Evolutionary conservation across 2,888 invertebrate species (phyloP).

Genomic region (Chouioia cunea): DNA sequence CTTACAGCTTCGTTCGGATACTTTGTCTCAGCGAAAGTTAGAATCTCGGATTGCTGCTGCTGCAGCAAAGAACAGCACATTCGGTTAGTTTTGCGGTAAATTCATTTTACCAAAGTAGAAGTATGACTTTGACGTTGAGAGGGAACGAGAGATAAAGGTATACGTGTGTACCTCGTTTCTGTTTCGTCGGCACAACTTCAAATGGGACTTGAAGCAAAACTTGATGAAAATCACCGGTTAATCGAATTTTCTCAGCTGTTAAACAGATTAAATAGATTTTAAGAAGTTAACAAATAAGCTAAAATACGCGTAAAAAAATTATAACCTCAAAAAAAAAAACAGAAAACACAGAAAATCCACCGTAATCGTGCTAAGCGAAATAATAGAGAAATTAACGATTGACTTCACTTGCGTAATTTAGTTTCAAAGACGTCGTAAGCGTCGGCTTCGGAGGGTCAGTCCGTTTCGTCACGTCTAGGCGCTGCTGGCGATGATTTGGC

Average conservation of each 20-base stretch:
- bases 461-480: background rate
- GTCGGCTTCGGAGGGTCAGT: background rate
- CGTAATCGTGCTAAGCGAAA: background rate
- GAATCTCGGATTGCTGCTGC: background rate
- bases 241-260: too few species aligned
- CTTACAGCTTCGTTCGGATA: conserved; percentile 44
- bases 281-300: too few species aligned
- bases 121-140: background rate
- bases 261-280: background rate
- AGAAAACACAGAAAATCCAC: conserved; percentile 3
- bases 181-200: background rate
- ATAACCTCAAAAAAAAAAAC: too few species aligned
- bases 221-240: background rate
- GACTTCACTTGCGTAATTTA: conserved; percentile 66
- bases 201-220: background rate
- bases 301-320: too few species aligned
- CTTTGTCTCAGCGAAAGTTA: conserved; percentile 38
- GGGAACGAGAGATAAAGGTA: too few species aligned
- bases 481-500: conserved; percentile 2
- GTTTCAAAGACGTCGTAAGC: conserved; percentile 28
- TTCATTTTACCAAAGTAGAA: background rate
- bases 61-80: conserved; percentile 9
- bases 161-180: conserved; percentile 1
- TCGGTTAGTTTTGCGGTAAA: background rate
- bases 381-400: conserved; percentile 49